phyloP scores from a whole-genome alignment of 2,797 vertebrate species.

The Coregonus suidteri region DNA sequence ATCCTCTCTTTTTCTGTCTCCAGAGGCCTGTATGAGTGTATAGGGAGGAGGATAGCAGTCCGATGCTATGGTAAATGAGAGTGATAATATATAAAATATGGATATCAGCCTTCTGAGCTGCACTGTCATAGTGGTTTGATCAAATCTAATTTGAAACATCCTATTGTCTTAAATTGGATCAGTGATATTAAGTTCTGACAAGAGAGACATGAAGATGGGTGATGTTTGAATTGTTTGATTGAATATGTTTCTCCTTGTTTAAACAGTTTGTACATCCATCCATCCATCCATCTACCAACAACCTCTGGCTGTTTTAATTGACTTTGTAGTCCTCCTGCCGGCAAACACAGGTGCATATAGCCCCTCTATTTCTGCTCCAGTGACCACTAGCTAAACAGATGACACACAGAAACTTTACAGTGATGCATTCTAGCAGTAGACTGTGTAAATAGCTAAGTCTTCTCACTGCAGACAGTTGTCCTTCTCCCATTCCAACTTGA shows the following conservation, averaged over 20 bases:
- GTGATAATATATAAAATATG: background rate
- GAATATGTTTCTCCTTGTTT: background rate
- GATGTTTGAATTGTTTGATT: background rate
- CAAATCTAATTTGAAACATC: background rate
- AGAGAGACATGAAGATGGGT: background rate
- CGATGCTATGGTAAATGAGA: background rate
- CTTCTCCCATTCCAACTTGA: background rate
- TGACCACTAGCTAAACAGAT: background rate
- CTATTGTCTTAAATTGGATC: background rate
- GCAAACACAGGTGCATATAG: background rate
- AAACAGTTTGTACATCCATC: background rate
- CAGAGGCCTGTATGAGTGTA: conserved; percentile 6
- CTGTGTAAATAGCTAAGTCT: background rate
- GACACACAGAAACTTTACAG: background rate
- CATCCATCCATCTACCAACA: background rate
- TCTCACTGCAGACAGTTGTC: background rate
- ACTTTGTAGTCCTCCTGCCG: background rate
- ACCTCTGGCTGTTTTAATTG: conserved; percentile 2
- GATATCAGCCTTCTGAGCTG: background rate
- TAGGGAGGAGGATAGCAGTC: background rate
- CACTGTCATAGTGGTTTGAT: background rate
- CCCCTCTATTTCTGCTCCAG: background rate
- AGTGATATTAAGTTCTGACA: background rate
- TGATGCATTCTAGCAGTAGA: background rate
- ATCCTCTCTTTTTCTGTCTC: conserved; percentile 31